phyloP scores from a whole-genome alignment of 37 sponge, comb jelly and placozoan species.

The Bolinopsis microptera region DNA sequence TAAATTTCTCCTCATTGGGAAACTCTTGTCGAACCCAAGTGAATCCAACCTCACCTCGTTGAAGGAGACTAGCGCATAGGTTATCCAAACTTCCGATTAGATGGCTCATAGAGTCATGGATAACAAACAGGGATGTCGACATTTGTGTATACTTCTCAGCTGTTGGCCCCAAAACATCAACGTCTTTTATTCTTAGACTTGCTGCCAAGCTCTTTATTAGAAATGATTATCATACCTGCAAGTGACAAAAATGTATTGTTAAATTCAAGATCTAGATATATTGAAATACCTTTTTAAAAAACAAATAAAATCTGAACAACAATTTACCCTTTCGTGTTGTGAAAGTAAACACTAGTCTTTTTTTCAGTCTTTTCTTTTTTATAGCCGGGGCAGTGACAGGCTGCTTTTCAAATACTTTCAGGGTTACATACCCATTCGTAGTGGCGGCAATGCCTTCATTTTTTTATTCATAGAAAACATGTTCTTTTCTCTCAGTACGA shows the following conservation, averaged over 20 bases:
- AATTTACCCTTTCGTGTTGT: conserved; percentile 29
- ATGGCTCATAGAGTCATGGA: conserved; percentile 18
- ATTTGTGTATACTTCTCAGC: not conserved
- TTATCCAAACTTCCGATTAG: not conserved
- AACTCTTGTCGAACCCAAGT: not conserved
- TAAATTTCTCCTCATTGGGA: not conserved
- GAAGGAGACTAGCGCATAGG: not conserved
- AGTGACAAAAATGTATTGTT: too few relatives aligned
- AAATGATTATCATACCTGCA: conserved; percentile 45
- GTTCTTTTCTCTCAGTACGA: too few relatives aligned
- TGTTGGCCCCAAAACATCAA: not conserved
- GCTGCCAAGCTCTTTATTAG: not conserved
- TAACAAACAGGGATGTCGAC: not conserved
- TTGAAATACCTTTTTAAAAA: too few relatives aligned
- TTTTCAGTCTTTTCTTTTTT: too few relatives aligned
- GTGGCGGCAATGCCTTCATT: not conserved
- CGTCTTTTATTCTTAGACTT: too few relatives aligned
- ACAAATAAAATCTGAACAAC: too few relatives aligned
- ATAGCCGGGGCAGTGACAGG: too few relatives aligned
- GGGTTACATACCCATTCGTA: not conserved
- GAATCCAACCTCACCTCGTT: not conserved
- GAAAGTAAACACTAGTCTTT: conserved; percentile 7
- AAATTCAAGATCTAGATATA: too few relatives aligned
- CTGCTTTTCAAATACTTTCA: not conserved
- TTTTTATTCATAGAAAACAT: not conserved